Conservation (phyloP, 2,888 invertebrate genomes). For the Julus scanicus region DNA sequence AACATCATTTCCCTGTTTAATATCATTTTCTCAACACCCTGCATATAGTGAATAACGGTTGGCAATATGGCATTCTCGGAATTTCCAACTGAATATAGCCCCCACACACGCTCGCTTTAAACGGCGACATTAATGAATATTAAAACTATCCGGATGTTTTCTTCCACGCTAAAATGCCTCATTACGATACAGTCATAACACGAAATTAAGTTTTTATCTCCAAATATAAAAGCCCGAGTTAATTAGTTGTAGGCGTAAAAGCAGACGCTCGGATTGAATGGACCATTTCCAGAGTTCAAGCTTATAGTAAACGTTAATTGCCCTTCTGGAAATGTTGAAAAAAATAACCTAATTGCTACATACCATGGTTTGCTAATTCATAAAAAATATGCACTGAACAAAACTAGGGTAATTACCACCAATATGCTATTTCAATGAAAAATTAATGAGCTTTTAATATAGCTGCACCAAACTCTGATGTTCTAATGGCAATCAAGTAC, state of each 20-base stretch:
- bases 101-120: background rate
- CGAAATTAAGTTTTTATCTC: background rate
- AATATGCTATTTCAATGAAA: background rate
- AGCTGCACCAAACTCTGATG: background rate
- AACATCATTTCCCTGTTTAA: no score
- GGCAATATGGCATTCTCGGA: background rate
- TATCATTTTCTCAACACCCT: no score
- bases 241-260: background rate
- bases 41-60: background rate
- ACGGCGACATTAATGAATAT: background rate
- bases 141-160: background rate
- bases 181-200: background rate
- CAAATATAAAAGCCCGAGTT: background rate
- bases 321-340: background rate
- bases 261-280: background rate
- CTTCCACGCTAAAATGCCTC: background rate
- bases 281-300: background rate
- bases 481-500: no score
- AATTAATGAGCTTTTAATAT: background rate
- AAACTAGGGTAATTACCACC: background rate
- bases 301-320: background rate
- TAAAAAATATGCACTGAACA: background rate
- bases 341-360: background rate
- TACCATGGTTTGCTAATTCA: background rate
- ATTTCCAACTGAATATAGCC: background rate